Conservation (phyloP, 2,797 vertebrate genomes). For the Eupleurogrammus muticus region DNA sequence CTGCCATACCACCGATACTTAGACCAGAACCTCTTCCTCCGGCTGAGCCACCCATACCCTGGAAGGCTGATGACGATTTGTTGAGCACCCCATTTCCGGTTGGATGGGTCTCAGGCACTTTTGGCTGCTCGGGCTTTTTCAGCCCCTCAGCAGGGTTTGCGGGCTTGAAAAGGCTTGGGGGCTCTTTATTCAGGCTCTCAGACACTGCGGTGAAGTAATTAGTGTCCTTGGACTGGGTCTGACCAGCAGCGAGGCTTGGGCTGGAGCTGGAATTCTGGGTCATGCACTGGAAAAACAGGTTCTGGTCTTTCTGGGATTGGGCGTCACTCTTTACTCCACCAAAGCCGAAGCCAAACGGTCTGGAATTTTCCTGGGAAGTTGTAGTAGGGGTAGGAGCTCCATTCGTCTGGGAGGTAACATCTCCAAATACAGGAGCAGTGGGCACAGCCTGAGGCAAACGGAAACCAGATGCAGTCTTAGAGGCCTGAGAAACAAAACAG, state of each 20-base stretch:
- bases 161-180: conserved; percentile 89
- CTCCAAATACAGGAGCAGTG: conserved; percentile 86
- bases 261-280: conserved; percentile 88
- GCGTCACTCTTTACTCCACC: conserved; percentile 82
- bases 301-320: conserved; percentile 88
- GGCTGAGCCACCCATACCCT: conserved; percentile 71
- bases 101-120: conserved; percentile 87
- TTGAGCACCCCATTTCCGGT: conserved; percentile 87
- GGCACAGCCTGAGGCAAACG: conserved; percentile 71
- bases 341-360: conserved; percentile 92
- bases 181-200: conserved; percentile 90
- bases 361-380: conserved; percentile 86
- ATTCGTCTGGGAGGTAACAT: conserved; percentile 88
- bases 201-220: conserved; percentile 95
- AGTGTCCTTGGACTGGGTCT: conserved; percentile 88
- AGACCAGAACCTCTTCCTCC: conserved; percentile 65
- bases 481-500: conserved; percentile 81
- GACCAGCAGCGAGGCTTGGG: conserved; percentile 75
- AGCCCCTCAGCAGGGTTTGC: conserved; percentile 77
- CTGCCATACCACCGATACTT: conserved; percentile 52
- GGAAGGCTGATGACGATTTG: conserved; percentile 90
- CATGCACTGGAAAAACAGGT: conserved; percentile 99
- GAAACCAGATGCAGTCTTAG: conserved; percentile 86
- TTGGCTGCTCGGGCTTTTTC: conserved; percentile 85
- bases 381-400: conserved; percentile 77